Evolutionary conservation across 2,797 vertebrate genomes (phyloP).

Genomic region (Lacerta viridis): DNA sequence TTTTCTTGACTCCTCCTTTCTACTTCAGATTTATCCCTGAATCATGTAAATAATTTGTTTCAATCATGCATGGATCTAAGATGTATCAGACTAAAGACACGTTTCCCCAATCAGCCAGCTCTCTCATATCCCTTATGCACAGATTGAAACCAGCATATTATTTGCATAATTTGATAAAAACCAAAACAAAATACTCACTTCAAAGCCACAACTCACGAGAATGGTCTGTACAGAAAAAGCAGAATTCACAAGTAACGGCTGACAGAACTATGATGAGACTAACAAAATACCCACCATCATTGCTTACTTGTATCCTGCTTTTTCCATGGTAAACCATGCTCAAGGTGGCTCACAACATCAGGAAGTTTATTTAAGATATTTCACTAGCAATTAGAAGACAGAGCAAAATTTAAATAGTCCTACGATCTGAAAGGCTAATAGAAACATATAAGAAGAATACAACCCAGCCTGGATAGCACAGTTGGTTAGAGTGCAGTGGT

Average conservation of each 20-base stretch:
- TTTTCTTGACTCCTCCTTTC: neutral
- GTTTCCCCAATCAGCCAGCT: neutral
- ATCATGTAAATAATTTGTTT: neutral
- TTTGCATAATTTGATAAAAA: neutral
- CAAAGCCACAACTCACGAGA: neutral
- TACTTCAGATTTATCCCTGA: neutral
- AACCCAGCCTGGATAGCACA: too few relatives aligned
- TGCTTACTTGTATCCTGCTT: too few relatives aligned
- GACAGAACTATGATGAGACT: neutral
- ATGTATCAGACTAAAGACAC: neutral
- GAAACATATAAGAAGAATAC: too few relatives aligned
- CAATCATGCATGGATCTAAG: neutral
- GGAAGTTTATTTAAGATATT: too few relatives aligned
- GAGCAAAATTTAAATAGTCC: too few relatives aligned
- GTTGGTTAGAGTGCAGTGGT: too few relatives aligned
- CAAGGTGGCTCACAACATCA: too few relatives aligned
- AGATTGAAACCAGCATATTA: slow-evolving; percentile 6
- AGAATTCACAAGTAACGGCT: too few relatives aligned
- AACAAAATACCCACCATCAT: neutral
- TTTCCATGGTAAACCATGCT: too few relatives aligned
- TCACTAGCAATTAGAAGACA: too few relatives aligned
- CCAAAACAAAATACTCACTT: neutral
- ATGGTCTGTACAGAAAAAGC: neutral
- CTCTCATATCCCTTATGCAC: neutral
- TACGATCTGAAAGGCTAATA: too few relatives aligned